Evolutionary conservation across 2,113 vertebrate genomes (phyloP).

Genomic region (Oryzias melastigma): DNA sequence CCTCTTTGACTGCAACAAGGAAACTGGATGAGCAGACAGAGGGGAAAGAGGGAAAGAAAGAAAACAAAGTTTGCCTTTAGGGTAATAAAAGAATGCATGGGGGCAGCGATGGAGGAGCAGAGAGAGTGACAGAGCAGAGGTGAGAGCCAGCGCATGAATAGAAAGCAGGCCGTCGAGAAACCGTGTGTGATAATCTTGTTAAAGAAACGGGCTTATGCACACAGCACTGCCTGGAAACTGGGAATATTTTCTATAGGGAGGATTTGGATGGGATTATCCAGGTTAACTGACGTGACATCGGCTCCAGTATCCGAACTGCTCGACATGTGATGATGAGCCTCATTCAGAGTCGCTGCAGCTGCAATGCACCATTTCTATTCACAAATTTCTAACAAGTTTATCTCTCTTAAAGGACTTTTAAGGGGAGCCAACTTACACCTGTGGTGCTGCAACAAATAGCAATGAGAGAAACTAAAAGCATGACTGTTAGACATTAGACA

Average conservation of each 20-base stretch:
- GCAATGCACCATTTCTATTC: slow-evolving; percentile 25
- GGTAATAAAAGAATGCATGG: slow-evolving; percentile 1
- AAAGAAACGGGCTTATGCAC: slow-evolving; percentile 66
- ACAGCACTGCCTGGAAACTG: slow-evolving; percentile 58
- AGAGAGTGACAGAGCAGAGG: slow-evolving; percentile 16
- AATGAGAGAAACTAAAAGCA: neutral
- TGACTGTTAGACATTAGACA: neutral
- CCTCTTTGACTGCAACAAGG: slow-evolving; percentile 24
- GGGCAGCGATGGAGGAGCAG: slow-evolving; percentile 15
- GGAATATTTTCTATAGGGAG: slow-evolving; percentile 63
- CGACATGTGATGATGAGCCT: slow-evolving; percentile 57
- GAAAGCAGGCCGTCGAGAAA: slow-evolving; percentile 42
- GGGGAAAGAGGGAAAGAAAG: neutral
- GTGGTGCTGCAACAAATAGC: neutral
- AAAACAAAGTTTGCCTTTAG: slow-evolving; percentile 15
- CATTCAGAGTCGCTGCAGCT: slow-evolving; percentile 45
- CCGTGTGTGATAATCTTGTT: slow-evolving; percentile 67
- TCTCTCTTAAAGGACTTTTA: slow-evolving; percentile 18
- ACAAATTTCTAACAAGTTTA: slow-evolving; percentile 28
- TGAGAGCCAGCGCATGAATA: slow-evolving; percentile 34
- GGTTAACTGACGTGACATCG: slow-evolving; percentile 71
- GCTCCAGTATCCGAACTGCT: slow-evolving; percentile 48
- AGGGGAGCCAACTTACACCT: neutral
- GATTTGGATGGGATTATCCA: slow-evolving; percentile 69
- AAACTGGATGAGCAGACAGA: slow-evolving; percentile 17